These are phyloP conservation scores for Berghia stephanieae DNA, from an alignment of 1,140 invertebrate species.

Conservation along the genomic window DNA sequence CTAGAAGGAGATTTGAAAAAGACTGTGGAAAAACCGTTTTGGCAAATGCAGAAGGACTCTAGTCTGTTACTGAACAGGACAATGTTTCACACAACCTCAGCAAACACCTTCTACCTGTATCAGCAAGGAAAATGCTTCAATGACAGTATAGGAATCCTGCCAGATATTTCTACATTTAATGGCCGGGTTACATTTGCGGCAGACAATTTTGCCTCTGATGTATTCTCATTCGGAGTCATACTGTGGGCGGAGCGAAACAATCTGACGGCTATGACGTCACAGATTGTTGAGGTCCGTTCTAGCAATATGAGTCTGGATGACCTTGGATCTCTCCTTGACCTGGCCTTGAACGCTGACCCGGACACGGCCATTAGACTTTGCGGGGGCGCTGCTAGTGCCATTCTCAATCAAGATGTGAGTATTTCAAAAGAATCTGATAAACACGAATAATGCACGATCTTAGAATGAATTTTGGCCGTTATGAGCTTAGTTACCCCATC, in stretches of 20 bases:
- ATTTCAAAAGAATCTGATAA: too few relatives aligned
- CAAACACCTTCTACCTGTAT: conserved; percentile 48
- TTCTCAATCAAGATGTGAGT: conserved; percentile 41
- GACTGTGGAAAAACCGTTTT: conserved; percentile 22
- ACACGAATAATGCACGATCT: too few relatives aligned
- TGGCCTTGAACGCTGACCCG: conserved; percentile 41
- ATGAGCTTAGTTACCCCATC: too few relatives aligned
- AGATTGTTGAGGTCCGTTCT: conserved; percentile 41
- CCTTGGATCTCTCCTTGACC: conserved; percentile 42
- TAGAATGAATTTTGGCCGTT: too few relatives aligned
- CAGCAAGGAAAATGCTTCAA: conserved; percentile 44
- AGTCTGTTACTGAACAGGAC: conserved; percentile 38
- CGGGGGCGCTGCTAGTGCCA: conserved; percentile 38
- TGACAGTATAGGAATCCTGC: conserved; percentile 20
- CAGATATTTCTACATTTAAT: conserved; percentile 41
- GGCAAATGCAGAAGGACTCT: conserved; percentile 35
- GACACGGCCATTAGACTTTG: conserved; percentile 43
- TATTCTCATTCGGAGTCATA: conserved; percentile 45
- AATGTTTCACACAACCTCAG: conserved; percentile 44
- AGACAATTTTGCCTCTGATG: conserved; percentile 38
- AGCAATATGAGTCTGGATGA: conserved; percentile 47
- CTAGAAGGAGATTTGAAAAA: conserved; percentile 37
- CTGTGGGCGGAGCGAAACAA: conserved; percentile 54
- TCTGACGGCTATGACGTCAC: conserved; percentile 34
- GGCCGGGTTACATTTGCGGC: conserved; percentile 52